A percentile compares a stretch with the other conserved stretches of the same genome.
phyloP scores from a whole-genome alignment of 2,797 vertebrate genomes.

The Mormyrus proboscirostris region DNA sequence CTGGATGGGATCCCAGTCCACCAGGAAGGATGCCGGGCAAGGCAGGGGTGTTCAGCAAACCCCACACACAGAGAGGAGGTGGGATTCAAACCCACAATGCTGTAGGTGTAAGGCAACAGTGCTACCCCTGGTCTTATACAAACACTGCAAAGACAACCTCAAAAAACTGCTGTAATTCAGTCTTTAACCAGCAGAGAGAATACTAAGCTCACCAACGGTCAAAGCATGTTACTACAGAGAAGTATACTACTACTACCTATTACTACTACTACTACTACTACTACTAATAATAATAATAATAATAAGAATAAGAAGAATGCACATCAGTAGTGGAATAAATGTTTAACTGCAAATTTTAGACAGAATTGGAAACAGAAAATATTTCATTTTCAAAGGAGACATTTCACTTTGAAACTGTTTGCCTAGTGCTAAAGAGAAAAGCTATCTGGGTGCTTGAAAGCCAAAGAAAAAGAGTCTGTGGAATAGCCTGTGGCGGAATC shows the following conservation, averaged over 20 bases:
- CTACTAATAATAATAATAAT: not conserved
- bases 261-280: not conserved
- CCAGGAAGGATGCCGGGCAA: not conserved
- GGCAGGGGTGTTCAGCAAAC: not conserved
- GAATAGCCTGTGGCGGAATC: not conserved
- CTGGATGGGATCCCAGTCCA: not conserved
- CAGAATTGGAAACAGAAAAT: not conserved
- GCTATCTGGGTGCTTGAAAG: not conserved
- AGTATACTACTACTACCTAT: not conserved
- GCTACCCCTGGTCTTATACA: not conserved
- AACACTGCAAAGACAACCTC: not conserved
- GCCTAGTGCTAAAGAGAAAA: not conserved
- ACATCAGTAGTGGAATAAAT: not conserved
- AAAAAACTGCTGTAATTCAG: slow-evolving; percentile 16
- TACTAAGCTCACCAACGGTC: slow-evolving; percentile 22
- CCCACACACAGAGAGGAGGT: not conserved
- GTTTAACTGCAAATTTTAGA: not conserved
- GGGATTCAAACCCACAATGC: not conserved
- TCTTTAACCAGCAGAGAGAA: slow-evolving; percentile 32
- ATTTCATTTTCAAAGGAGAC: not conserved
- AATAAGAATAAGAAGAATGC: not conserved
- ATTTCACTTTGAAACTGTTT: not conserved
- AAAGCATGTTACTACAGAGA: not conserved
- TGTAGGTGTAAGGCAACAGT: not conserved
- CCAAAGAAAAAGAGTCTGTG: not conserved